Evolutionary conservation across 2,888 invertebrate genomes (phyloP).

Genomic region (Tetranychus truncatus): DNA sequence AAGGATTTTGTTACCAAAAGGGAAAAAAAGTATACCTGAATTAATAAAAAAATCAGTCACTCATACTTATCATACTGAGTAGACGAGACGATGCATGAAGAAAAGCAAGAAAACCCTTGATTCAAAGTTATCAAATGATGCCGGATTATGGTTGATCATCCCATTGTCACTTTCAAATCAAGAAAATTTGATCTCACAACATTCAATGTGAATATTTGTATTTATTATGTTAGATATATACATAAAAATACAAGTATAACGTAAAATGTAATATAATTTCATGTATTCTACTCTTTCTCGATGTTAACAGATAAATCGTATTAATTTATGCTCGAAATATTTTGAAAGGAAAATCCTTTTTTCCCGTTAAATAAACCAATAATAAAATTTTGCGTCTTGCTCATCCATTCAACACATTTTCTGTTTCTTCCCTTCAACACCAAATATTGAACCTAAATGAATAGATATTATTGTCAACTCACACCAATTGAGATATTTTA

Average conservation of each 20-base stretch:
- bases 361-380: neutral
- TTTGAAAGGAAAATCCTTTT: neutral
- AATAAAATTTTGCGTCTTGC: neutral
- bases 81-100: neutral
- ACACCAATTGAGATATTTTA: too few relatives aligned
- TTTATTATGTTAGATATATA: neutral
- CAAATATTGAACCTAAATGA: too few relatives aligned
- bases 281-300: neutral
- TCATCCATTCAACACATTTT: neutral
- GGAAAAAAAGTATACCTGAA: neutral
- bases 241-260: neutral
- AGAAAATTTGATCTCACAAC: neutral
- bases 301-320: neutral
- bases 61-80: neutral
- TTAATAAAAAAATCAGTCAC: neutral
- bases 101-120: neutral
- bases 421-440: too few relatives aligned
- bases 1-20: neutral
- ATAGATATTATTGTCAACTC: too few relatives aligned
- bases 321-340: neutral
- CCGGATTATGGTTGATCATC: neutral
- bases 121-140: neutral
- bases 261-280: neutral
- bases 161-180: neutral
- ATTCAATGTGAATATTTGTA: neutral